phyloP scores from a whole-genome alignment of 2,797 vertebrate genomes.

The Cephalopachus bancanus region DNA sequence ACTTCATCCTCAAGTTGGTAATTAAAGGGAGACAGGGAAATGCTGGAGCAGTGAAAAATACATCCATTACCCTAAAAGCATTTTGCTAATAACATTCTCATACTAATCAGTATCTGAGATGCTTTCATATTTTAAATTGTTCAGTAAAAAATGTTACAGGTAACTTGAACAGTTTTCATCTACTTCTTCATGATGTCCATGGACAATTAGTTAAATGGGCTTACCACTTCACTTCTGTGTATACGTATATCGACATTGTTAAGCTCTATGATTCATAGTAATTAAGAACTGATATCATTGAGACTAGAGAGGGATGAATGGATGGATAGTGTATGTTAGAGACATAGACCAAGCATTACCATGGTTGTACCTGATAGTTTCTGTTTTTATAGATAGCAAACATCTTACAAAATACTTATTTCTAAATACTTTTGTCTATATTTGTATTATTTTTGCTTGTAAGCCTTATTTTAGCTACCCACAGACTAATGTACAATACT shows the following conservation, averaged over 20 bases:
- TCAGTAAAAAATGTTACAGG: conserved; percentile 27
- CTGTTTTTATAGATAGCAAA: conserved; percentile 20
- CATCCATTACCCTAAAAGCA: neutral
- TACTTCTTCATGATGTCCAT: neutral
- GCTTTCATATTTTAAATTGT: conserved; percentile 35
- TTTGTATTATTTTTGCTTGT: conserved; percentile 62
- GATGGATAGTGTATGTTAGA: neutral
- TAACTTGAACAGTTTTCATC: conserved; percentile 7
- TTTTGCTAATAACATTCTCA: neutral
- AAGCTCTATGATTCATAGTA: neutral
- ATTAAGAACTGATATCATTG: conserved; percentile 1
- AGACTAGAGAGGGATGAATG: neutral
- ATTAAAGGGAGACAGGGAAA: neutral
- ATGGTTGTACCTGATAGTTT: neutral
- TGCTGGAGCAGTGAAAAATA: neutral
- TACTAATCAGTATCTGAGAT: neutral
- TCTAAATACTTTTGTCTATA: conserved; percentile 51
- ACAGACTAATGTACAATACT: neutral
- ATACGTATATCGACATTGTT: neutral
- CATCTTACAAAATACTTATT: conserved; percentile 35
- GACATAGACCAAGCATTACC: neutral
- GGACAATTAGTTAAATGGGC: conserved; percentile 8
- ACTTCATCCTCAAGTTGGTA: neutral
- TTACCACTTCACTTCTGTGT: neutral
- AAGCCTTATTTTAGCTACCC: neutral